phyloP scores from a whole-genome alignment of 2,888 invertebrate genomes.

The Microplitis deprimator region DNA sequence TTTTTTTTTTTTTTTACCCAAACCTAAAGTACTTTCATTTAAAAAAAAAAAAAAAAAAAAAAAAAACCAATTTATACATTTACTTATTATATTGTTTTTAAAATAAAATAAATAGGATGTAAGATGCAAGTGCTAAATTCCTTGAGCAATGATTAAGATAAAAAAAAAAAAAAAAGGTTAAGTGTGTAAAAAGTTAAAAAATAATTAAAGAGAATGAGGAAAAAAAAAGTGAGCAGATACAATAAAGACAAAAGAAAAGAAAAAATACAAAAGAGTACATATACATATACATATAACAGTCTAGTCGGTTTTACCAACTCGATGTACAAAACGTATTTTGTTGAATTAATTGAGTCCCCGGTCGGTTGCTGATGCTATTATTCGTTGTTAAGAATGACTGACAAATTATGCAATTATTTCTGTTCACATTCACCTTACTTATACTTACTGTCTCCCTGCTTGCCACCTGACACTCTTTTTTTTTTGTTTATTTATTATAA shows the following conservation, averaged over 20 bases:
- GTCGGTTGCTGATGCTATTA: background rate
- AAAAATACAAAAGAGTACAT: conserved; percentile 1
- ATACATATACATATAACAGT: background rate
- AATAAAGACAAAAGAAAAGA: conserved; percentile 3
- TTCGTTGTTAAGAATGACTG: conserved; percentile 7
- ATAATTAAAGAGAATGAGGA: conserved; percentile 24
- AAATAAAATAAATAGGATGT: background rate
- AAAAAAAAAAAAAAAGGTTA: background rate
- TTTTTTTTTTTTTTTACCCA: background rate
- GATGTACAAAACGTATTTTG: conserved; percentile 4
- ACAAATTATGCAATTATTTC: conserved; percentile 6
- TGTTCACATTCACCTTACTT: background rate
- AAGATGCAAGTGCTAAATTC: background rate
- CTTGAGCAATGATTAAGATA: background rate
- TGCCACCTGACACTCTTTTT: background rate
- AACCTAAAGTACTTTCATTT: too few species aligned
- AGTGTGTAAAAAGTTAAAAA: background rate
- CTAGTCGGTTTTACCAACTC: background rate
- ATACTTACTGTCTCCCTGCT: background rate
- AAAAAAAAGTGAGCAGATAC: conserved; percentile 4
- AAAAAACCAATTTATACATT: background rate
- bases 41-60: background rate
- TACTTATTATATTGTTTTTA: background rate
- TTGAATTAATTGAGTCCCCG: conserved; percentile 8
- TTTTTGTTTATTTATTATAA: background rate